Base-by-base conservation (phyloP, 2,113 vertebrate species). In the Notarius lentiginosus region DNA sequence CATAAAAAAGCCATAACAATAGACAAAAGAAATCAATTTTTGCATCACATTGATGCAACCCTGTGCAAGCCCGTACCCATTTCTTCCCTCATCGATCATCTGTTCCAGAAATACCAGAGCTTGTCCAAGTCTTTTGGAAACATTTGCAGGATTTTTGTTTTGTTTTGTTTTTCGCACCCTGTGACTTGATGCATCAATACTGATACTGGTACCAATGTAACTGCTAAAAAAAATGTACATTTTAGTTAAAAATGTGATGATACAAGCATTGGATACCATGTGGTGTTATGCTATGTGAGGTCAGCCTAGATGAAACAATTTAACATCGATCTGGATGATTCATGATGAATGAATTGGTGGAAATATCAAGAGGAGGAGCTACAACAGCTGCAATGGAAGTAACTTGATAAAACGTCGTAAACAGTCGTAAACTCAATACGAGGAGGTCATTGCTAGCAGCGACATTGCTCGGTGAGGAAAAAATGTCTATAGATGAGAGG, bases 21-120 rank as follows among this genome's bases (percentile, higher is more conserved):
- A 87, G 82, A 87, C 81, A 83, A 68, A 87, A 83, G 58, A 63
- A 68, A 77, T 83, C 86, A 47, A 51, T 77, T 47, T 34, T 53
- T 27, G 56, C 66, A 55, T 75, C 55, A 53, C 20, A n/a, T 63
- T 11, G 49, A 55, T 41, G n/a, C n/a, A 72, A 83, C 14, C 61
- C 49, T 5, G 9, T 14, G 8, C 7, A 70, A 86, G 77, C 30
- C 77, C 24, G 18, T 80, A 58, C 47, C 4, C 22, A 47, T 86
- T 68, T 80, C 84, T 58, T 10, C 58, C 24, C 76, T 86, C 63
- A 80, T 86, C 84, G 30, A 80, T 80, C 84, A 80, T 66, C 17
- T 56, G 30, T 56, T 61, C 41, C n/a, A 27, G 53, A 75, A 82
- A 82, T 14, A 20, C 20, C 55, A 61, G 9, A 41, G 63, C 18